These are phyloP conservation scores for Clivina fossor DNA, from an alignment of 2,888 invertebrate genomes.

Conservation along the genomic window DNA sequence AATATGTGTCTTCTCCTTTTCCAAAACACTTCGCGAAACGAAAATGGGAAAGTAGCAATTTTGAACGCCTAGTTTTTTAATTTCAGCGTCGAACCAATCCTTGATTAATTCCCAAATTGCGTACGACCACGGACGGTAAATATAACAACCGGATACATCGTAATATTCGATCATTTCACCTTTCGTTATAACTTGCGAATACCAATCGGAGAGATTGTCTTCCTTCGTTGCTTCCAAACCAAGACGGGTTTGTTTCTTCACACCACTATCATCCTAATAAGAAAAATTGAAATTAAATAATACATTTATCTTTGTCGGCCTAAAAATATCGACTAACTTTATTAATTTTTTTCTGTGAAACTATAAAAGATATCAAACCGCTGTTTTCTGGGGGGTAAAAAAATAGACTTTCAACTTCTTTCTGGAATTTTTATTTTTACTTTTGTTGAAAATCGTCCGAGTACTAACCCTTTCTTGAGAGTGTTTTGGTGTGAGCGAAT, in stretches of 20 bases:
- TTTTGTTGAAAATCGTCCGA: too few relatives aligned
- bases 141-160: constrained; percentile 98
- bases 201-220: constrained; percentile 95
- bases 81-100: constrained; percentile 81
- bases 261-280: constrained; percentile 54
- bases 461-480: too few relatives aligned
- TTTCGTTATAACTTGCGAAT: constrained; percentile 89
- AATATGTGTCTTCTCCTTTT: constrained; percentile 95
- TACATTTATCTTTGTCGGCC: constrained; percentile 4
- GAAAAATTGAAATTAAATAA: constrained; percentile 31
- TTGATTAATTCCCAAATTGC: constrained; percentile 93
- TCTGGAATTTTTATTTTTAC: too few relatives aligned
- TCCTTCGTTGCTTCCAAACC: constrained; percentile 93
- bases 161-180: constrained; percentile 99
- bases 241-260: constrained; percentile 89
- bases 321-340: too few relatives aligned
- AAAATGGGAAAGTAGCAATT: constrained; percentile 99
- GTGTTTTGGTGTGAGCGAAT: too few relatives aligned
- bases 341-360: too few relatives aligned
- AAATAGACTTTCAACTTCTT: too few relatives aligned
- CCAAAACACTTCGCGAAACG: constrained; percentile 85
- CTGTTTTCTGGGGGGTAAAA: too few relatives aligned
- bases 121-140: constrained; percentile 96
- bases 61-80: constrained; percentile 89
- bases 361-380: too few relatives aligned